These are phyloP conservation scores for Sycophaga agraensis DNA, from an alignment of 1,140 invertebrate genomes.

Conservation along the genomic window DNA sequence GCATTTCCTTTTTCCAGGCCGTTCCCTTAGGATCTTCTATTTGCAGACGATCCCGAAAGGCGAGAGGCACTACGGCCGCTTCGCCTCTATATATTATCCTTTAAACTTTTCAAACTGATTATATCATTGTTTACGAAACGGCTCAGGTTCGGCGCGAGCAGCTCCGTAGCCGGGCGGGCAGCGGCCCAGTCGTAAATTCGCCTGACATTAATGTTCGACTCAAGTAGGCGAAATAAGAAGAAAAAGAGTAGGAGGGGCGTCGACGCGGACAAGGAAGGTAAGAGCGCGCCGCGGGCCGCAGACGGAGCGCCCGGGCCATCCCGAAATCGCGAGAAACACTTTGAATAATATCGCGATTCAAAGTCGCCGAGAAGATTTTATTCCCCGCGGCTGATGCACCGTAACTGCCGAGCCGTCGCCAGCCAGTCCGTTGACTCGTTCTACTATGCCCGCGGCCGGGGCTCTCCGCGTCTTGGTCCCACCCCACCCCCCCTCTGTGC, in stretches of 20 bases:
- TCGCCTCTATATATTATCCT: conserved; percentile 1
- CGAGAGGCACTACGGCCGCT: no score
- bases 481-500: not conserved
- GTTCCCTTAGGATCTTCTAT: no score
- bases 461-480: not conserved
- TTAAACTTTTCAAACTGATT: conserved; percentile 24
- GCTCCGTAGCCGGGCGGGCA: not conserved
- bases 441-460: conserved; percentile 10
- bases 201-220: conserved; percentile 34
- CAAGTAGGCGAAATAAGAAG: conserved; percentile 35
- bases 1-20: no score
- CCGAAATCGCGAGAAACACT: conserved; percentile 52
- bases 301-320: not conserved
- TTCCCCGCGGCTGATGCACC: conserved; percentile 50
- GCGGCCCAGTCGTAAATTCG: conserved; percentile 2
- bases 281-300: not conserved
- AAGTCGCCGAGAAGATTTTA: conserved; percentile 52
- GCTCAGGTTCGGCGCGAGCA: not conserved
- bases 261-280: conserved; percentile 15
- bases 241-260: not conserved
- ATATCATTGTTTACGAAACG: conserved; percentile 25
- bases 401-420: conserved; percentile 47
- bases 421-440: conserved; percentile 47
- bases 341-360: conserved; percentile 57
- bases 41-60: no score